Percentiles rank a stretch among this genome's conserved stretches.
Conservation (phyloP, 2,797 vertebrate genomes). For the Moxostoma hubbsi region DNA sequence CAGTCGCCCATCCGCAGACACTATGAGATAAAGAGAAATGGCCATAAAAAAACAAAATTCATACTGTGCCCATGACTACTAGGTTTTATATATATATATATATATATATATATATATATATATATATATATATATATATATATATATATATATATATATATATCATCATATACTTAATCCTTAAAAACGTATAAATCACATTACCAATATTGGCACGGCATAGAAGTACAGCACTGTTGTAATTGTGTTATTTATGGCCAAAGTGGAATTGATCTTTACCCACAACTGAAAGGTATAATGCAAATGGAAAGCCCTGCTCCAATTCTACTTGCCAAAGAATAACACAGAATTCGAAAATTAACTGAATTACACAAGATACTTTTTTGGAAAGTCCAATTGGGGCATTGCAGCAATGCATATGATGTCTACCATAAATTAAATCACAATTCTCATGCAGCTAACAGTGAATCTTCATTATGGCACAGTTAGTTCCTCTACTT, state of each 20-base stretch:
- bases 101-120: no score
- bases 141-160: no score
- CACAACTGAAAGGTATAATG: slow-evolving; percentile 39
- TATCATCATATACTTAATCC: no score
- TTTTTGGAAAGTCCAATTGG: slow-evolving; percentile 67
- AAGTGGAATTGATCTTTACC: slow-evolving; percentile 15
- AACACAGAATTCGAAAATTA: slow-evolving; percentile 65
- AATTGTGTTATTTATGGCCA: slow-evolving; percentile 4
- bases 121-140: no score
- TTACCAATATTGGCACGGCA: neutral
- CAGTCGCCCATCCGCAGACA: slow-evolving; percentile 84
- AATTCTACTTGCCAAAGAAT: slow-evolving; percentile 66
- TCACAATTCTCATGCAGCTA: slow-evolving; percentile 54
- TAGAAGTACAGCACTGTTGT: neutral
- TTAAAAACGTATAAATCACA: neutral
- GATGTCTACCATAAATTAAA: slow-evolving; percentile 58
- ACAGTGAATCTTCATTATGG: slow-evolving; percentile 46
- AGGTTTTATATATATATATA: no score
- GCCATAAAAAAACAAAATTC: neutral
- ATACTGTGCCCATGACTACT: neutral
- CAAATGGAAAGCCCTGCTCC: slow-evolving; percentile 52
- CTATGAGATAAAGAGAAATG: slow-evolving; percentile 57
- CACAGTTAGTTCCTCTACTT: slow-evolving; percentile 29
- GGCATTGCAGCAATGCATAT: slow-evolving; percentile 63
- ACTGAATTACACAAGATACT: slow-evolving; percentile 64